Evolutionary conservation across 1,140 invertebrate species (phyloP).

Genomic region (Nixonia krombeini): DNA sequence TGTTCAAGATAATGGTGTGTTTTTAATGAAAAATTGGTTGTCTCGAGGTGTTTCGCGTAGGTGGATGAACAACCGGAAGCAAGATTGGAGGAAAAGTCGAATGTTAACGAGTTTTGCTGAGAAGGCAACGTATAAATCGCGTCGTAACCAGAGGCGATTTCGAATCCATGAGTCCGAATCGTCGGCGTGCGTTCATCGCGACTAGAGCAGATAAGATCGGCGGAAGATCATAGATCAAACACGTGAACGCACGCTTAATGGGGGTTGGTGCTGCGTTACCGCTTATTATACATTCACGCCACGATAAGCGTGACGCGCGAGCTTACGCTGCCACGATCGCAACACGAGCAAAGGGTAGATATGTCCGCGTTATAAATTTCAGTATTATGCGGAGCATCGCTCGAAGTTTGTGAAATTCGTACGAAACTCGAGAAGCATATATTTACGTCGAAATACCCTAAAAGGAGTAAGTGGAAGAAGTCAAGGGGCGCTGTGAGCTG

Average conservation of each 20-base stretch:
- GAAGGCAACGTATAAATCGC: slow-evolving; percentile 9
- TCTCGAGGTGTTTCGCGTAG: too few relatives aligned
- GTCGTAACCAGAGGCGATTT: slow-evolving; percentile 34
- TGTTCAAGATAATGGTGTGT: too few relatives aligned
- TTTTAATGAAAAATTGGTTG: too few relatives aligned
- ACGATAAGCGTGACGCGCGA: slow-evolving; percentile 59
- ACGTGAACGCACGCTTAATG: slow-evolving; percentile 58
- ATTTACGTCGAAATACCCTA: slow-evolving; percentile 39
- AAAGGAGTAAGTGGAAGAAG: too few relatives aligned
- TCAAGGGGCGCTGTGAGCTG: too few relatives aligned
- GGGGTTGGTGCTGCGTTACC: slow-evolving; percentile 54
- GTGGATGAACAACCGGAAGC: too few relatives aligned
- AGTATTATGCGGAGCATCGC: slow-evolving; percentile 67
- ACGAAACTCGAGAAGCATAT: slow-evolving; percentile 43
- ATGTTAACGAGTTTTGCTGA: background rate
- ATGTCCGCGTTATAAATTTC: slow-evolving; percentile 71
- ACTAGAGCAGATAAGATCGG: slow-evolving; percentile 35
- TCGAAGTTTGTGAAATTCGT: slow-evolving; percentile 52
- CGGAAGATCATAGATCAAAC: slow-evolving; percentile 71
- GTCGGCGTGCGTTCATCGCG: slow-evolving; percentile 40
- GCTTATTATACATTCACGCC: slow-evolving; percentile 71
- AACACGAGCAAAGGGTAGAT: slow-evolving; percentile 69
- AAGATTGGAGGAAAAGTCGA: background rate
- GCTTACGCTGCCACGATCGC: slow-evolving; percentile 56
- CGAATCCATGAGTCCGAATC: slow-evolving; percentile 34